Base-by-base conservation (phyloP, 2,113 vertebrate species). In the Maccullochella peelii region DNA sequence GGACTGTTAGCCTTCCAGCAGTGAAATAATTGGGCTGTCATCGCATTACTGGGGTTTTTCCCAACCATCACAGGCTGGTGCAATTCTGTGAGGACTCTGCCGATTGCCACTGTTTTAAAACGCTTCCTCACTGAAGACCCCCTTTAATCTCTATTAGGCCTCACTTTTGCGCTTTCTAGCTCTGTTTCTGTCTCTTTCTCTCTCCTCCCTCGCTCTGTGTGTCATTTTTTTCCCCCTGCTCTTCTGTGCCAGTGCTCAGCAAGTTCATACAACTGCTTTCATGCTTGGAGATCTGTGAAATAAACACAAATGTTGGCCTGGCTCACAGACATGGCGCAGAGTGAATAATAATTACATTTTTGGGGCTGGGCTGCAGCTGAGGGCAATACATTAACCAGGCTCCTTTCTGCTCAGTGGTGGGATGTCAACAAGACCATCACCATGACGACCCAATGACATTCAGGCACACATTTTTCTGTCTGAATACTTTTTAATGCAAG, bases 21-120 rank as follows among this genome's bases (percentile, higher is more conserved):
- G 62, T 69, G 79, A 89, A 94, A 91, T 91, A 91, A 94, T 93
- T 91, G 85, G 88, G 84, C 76, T 73, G 82, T 91, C 81, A 79
- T 63, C 77, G 76, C 70, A 58, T 86, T 83, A 67, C 54, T 75
- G 58, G 11, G 71, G 72, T 77, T 83, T 86, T 84, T 80, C 78
- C 70, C 42, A 74, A 79, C 79, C 44, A 61, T 80, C 11, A 33
- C 77, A 65, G 77, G 47, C 79, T 80, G 36, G 47, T 80, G 65
- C 68, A 76, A 6, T 84, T 77, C 80, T 83, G 69, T 21, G 67
- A 90, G 87, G 83, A 83, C 30, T 74, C 25, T 72, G 82, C 75
- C n/a, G 63, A 81, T 89, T 73, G 69, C 75, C 68, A 55, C 73
- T 65, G 65, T 82, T 90, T 88, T 2, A 58, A 80, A 86, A 80